Conservation (phyloP, 2,113 vertebrate genomes). For the Polypterus bichir region DNA sequence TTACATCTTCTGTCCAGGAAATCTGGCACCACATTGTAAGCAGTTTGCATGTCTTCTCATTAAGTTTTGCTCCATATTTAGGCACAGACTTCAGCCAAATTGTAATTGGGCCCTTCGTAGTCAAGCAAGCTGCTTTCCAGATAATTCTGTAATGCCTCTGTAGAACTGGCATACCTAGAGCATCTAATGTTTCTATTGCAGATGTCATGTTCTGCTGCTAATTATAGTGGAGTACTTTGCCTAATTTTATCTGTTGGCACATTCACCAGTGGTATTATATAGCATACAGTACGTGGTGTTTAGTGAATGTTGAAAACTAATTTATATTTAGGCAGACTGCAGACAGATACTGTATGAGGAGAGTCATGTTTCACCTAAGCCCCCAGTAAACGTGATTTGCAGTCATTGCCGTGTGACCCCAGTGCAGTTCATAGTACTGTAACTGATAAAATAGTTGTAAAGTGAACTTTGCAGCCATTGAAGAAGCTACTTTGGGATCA, state of each 20-base stretch:
- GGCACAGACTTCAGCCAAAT: too few species aligned
- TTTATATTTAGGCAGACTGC: conserved; percentile 12
- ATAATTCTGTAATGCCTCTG: conserved; percentile 3
- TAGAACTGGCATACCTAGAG: background rate
- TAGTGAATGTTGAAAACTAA: background rate
- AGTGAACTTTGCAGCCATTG: too few species aligned
- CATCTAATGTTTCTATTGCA: conserved; percentile 18
- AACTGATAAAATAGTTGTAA: too few species aligned
- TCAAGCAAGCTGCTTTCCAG: conserved; percentile 9
- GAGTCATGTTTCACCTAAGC: conserved; percentile 33
- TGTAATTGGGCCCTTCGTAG: too few species aligned
- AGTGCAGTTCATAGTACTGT: too few species aligned
- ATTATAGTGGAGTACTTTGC: conserved; percentile 4
- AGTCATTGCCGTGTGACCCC: conserved; percentile 13
- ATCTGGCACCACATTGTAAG: too few species aligned
- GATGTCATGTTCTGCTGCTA: conserved; percentile 19
- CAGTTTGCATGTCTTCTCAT: too few species aligned
- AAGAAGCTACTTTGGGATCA: too few species aligned
- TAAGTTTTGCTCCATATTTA: too few species aligned
- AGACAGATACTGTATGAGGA: conserved; percentile 24
- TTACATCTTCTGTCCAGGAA: too few species aligned
- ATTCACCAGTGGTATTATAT: conserved; percentile 5
- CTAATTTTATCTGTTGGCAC: conserved; percentile 8
- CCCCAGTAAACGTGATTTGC: conserved; percentile 19
- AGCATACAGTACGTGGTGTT: fast-evolving